A percentile compares a stretch with the other conserved stretches of the same genome.
phyloP scores from a whole-genome alignment of 2,888 invertebrate genomes.

The Chymomyza procnemis region DNA sequence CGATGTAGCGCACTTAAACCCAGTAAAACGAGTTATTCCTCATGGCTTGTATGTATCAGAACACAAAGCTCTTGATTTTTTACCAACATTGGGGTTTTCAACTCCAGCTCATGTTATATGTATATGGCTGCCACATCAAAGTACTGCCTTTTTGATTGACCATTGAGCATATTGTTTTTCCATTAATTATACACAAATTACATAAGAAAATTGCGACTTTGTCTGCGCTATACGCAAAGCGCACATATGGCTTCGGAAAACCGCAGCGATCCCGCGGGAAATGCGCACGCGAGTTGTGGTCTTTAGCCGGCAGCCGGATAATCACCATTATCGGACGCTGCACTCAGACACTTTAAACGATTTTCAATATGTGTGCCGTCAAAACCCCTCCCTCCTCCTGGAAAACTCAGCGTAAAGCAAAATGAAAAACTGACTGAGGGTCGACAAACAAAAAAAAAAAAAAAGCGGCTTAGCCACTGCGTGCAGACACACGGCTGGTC shows the following conservation, averaged over 20 bases:
- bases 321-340: conserved; percentile 74
- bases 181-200: conserved; percentile 61
- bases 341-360: conserved; percentile 66
- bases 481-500: conserved; percentile 37
- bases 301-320: conserved; percentile 42
- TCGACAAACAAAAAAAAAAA: background rate
- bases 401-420: conserved; percentile 10
- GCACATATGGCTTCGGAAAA: conserved; percentile 68
- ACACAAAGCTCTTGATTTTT: no score
- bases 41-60: no score
- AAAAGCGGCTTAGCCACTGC: conserved; percentile 47
- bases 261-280: conserved; percentile 62
- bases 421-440: conserved; percentile 18
- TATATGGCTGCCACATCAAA: background rate
- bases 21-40: no score
- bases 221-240: conserved; percentile 40
- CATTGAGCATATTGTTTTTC: conserved; percentile 71
- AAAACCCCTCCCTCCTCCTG: no score
- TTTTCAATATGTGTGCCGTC: conserved; percentile 59
- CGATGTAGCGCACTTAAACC: no score
- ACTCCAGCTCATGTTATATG: background rate
- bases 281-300: conserved; percentile 55
- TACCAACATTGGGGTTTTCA: no score
- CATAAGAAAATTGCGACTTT: conserved; percentile 33
- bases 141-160: conserved; percentile 37